Evolutionary conservation across 2,113 vertebrate species (phyloP), one percentile per base, ranked within the genome.

Genomic region (Cheirogaleus medius): DNA sequence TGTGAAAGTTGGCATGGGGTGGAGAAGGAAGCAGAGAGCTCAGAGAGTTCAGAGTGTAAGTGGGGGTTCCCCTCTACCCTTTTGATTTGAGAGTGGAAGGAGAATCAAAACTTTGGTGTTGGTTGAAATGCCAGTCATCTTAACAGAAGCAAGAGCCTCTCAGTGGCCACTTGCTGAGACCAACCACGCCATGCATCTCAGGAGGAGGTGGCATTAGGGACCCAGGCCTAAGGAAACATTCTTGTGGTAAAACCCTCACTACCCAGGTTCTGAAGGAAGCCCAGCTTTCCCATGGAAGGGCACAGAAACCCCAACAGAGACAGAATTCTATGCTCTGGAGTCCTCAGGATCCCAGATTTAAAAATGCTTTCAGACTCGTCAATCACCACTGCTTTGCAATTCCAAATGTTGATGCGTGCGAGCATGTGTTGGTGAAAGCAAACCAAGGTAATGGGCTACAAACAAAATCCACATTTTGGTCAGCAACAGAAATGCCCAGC

Each of bases 341-440:
- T 87, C 34, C 77, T 39, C 49, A 82, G 86, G 39, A 74, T 82
- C 83, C 87, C 64, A 82, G 84, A 90, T 87, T 25, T 60, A 52
- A 93, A 93, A 84, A 34, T 90, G 56, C 56, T 74, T 74, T 60
- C 56, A 29, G 15, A 92, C 58, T 66, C 66, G 32, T 91, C 90
- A 80, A 42, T 85, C 77, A 88, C 56, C 76, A 20, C 47, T 25
- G 49, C 89, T 97, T 74, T 91, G 85, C 73, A 64, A 63, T 85
- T 94, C 73, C 63, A 58, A 78, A n/a, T 27, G 60, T 42, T 21
- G 85, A 63, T 80, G 10, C 37, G 42, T 4, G 7, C 10, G n/a
- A 78, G 37, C 58, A 34, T 76, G 80, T 39, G 39, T 15, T 90
- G 81, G 54, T 9, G 13, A 96, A 87, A 80, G 64, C 9, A 52